These are phyloP conservation scores for Hydroisotoma schaefferi DNA, from an alignment of 2,888 invertebrate species.

Conservation along the genomic window DNA sequence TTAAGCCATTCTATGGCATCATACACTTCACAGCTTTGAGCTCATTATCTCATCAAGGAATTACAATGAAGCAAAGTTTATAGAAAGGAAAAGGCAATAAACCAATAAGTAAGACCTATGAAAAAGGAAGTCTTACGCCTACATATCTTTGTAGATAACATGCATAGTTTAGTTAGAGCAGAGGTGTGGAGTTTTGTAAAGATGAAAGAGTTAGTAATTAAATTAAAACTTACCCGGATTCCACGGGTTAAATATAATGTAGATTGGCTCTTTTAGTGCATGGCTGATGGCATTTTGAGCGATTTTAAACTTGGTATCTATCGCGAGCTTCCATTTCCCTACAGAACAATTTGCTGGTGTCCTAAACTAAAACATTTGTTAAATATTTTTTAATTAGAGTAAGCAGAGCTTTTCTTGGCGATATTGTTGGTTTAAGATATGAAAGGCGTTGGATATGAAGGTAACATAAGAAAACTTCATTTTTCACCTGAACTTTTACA, in stretches of 20 bases:
- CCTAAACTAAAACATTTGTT: constrained; percentile 59
- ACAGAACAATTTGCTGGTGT: constrained; percentile 70
- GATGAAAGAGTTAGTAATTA: no score
- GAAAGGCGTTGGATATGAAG: not conserved
- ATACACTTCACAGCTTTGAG: no score
- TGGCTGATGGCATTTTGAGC: constrained; percentile 69
- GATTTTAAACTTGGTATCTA: constrained; percentile 68
- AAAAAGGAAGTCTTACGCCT: no score
- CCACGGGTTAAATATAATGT: constrained; percentile 88
- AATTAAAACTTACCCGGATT: constrained; percentile 62
- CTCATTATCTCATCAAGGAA: no score
- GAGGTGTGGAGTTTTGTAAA: no score
- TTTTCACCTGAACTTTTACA: constrained; percentile 56
- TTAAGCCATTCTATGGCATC: not conserved
- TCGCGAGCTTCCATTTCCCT: constrained; percentile 77
- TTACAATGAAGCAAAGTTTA: no score
- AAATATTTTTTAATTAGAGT: not conserved
- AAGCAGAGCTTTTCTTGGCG: no score
- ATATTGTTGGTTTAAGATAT: not conserved
- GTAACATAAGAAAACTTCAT: not conserved
- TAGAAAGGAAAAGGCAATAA: no score
- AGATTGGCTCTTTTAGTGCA: constrained; percentile 65
- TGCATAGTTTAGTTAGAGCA: no score
- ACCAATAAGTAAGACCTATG: no score
- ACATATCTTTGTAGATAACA: no score